phyloP scores from a whole-genome alignment of 2,888 invertebrate genomes.

The Diogma glabrata region DNA sequence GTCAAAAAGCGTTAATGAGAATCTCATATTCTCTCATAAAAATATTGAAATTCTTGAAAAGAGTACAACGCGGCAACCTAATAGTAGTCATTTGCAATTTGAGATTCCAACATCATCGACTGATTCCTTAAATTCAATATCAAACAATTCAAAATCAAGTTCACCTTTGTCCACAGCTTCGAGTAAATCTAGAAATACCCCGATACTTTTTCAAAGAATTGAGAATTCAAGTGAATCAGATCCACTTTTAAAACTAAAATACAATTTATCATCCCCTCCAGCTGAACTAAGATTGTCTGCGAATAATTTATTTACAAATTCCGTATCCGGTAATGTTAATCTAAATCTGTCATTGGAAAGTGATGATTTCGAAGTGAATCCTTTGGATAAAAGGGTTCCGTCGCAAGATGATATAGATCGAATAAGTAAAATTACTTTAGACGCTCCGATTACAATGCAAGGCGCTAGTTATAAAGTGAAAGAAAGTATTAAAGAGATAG shows the following conservation, averaged over 20 bases:
- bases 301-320: no score
- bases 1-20: conserved; percentile 45
- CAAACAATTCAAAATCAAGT: no score
- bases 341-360: conserved; percentile 34
- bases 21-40: conserved; percentile 36
- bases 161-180: neutral
- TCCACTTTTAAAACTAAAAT: conserved; percentile 22
- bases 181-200: neutral
- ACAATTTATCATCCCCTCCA: conserved; percentile 18
- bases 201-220: neutral
- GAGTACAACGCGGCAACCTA: conserved; percentile 31
- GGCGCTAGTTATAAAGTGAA: conserved; percentile 64
- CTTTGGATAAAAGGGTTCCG: conserved; percentile 41
- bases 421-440: conserved; percentile 77
- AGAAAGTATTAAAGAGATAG: conserved; percentile 81
- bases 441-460: conserved; percentile 63
- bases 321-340: no score
- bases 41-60: conserved; percentile 34
- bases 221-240: conserved; percentile 16
- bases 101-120: neutral
- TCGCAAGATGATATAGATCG: conserved; percentile 80
- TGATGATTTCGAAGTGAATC: conserved; percentile 36
- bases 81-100: conserved; percentile 20
- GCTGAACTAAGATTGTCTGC: neutral
- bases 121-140: neutral